Conservation (phyloP, 1,140 invertebrate genomes). For the Aphelenchoides fujianensis region DNA sequence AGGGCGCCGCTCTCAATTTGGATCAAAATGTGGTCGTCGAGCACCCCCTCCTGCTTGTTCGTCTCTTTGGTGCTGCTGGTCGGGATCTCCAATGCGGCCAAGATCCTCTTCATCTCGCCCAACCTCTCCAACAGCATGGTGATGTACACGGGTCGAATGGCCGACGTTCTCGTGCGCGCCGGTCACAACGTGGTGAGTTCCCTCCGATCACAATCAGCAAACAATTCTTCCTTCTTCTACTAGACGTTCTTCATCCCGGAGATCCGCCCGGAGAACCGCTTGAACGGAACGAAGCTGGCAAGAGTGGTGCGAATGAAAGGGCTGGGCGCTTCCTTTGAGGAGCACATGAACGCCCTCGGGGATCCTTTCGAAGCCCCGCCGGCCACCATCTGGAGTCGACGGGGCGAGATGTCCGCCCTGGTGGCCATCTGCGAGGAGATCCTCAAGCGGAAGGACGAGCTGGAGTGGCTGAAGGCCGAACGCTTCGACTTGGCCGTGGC, state of each 20-base stretch:
- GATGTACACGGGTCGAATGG: conserved; percentile 34
- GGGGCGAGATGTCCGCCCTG: conserved; percentile 9
- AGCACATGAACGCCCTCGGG: conserved; percentile 9
- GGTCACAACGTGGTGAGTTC: conserved; percentile 23
- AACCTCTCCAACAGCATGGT: conserved; percentile 38
- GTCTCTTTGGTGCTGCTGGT: no score
- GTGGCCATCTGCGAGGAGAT: conserved; percentile 20
- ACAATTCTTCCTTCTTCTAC: neutral
- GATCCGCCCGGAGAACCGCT: conserved; percentile 18
- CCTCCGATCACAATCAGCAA: neutral
- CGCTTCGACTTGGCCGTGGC: conserved; percentile 46
- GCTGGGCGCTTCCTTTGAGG: conserved; percentile 19
- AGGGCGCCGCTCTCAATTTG: no score
- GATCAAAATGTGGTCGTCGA: no score
- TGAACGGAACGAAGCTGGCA: conserved; percentile 46
- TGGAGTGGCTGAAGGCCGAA: conserved; percentile 32
- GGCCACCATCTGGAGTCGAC: neutral
- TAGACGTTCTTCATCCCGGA: conserved; percentile 41
- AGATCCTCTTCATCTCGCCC: conserved; percentile 40
- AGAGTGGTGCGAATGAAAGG: conserved; percentile 39
- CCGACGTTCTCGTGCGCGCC: conserved; percentile 32
- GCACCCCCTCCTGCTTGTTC: no score
- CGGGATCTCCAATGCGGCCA: conserved; percentile 7
- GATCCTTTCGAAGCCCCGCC: conserved; percentile 17
- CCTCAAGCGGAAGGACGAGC: conserved; percentile 35